Evolutionary conservation across 2,888 invertebrate species (phyloP).

Genomic region (Marronus borbonicus): DNA sequence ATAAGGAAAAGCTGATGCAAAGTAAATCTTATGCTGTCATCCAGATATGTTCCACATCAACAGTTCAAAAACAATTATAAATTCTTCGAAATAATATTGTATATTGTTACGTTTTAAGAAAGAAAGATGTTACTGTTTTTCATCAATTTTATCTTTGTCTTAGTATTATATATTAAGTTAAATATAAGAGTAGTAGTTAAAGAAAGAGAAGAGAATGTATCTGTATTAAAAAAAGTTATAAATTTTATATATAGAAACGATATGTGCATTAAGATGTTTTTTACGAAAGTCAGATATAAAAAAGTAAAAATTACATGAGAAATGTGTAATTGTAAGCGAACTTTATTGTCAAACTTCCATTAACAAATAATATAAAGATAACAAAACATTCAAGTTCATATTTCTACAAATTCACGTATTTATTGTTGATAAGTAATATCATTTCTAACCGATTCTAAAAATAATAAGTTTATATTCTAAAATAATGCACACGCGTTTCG

Average conservation of each 20-base stretch:
- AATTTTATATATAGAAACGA: constrained; percentile 45
- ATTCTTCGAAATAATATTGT: constrained; percentile 48
- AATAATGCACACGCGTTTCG: constrained; percentile 52
- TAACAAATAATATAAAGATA: constrained; percentile 1
- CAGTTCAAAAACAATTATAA: constrained; percentile 37
- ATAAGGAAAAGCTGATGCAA: constrained; percentile 21
- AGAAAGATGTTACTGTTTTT: constrained; percentile 52
- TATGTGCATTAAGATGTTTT: constrained; percentile 50
- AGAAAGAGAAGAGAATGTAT: constrained; percentile 47
- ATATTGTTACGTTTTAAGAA: constrained; percentile 53
- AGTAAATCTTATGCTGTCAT: constrained; percentile 28
- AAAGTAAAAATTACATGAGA: constrained; percentile 28
- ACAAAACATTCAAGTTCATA: constrained; percentile 36
- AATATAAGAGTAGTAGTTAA: constrained; percentile 49
- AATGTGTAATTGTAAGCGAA: constrained; percentile 24
- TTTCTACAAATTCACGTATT: constrained; percentile 25
- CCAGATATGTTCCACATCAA: constrained; percentile 51
- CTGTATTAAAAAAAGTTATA: constrained; percentile 48
- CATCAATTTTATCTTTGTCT: constrained; percentile 53
- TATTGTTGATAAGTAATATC: constrained; percentile 7
- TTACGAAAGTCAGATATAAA: constrained; percentile 24
- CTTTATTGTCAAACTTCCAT: constrained; percentile 32
- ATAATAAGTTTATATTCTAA: constrained; percentile 34
- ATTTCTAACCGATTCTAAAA: constrained; percentile 2
- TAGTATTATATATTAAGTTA: constrained; percentile 54